These are phyloP conservation scores for Hypselothyrea guttata DNA, from an alignment of 2,888 invertebrate species.

Conservation along the genomic window DNA sequence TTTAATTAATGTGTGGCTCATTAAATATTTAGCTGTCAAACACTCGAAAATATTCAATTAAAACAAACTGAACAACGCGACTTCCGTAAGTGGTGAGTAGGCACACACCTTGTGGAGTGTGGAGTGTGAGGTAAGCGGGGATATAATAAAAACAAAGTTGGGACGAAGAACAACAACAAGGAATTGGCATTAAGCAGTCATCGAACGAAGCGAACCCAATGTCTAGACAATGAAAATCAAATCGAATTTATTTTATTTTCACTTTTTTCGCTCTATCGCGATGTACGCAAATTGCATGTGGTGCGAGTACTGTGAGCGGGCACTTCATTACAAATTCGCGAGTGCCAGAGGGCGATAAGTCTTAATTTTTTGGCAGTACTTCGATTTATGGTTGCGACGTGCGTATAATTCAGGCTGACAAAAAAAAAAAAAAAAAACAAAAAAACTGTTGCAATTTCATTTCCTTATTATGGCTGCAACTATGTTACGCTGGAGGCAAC, in stretches of 20 bases:
- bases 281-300: constrained; percentile 62
- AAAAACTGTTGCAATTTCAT: constrained; percentile 30
- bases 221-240: constrained; percentile 78
- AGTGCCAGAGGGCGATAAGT: constrained; percentile 56
- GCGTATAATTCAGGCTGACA: constrained; percentile 79
- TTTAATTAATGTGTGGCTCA: constrained; percentile 63
- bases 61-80: constrained; percentile 51
- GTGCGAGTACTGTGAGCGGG: constrained; percentile 6
- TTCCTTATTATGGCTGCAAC: constrained; percentile 39
- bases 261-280: constrained; percentile 30
- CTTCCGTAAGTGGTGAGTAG: constrained; percentile 3
- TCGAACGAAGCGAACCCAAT: constrained; percentile 61
- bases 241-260: constrained; percentile 66
- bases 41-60: constrained; percentile 74
- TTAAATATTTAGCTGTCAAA: constrained; percentile 72
- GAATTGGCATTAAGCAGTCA: constrained; percentile 71
- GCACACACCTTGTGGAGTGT: constrained; percentile 7
- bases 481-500: not conserved
- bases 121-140: not conserved
- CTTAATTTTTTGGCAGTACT: constrained; percentile 72
- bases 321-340: constrained; percentile 57
- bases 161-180: constrained; percentile 56
- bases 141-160: not conserved
- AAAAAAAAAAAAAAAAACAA: no score
- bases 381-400: constrained; percentile 81